phyloP scores from a whole-genome alignment of 2,113 vertebrate genomes.

The Ibidorhyncha struthersii region DNA sequence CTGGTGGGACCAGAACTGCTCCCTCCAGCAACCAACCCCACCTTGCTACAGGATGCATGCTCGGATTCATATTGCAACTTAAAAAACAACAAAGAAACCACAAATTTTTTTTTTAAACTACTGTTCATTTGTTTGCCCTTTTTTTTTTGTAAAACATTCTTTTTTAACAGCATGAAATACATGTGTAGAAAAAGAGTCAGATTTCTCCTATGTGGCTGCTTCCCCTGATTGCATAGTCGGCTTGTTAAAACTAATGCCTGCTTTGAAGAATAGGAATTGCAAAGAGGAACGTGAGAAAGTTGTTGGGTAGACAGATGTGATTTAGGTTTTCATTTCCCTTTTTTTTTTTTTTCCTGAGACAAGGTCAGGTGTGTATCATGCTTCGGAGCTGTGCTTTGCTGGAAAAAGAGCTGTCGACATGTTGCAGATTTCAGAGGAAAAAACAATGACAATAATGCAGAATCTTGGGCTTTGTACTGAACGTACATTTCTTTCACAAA shows the following conservation, averaged over 20 bases:
- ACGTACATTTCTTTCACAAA: neutral
- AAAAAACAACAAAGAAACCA: neutral
- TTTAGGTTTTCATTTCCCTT: neutral
- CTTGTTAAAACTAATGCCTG: neutral
- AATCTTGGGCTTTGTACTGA: neutral
- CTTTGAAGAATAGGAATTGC: neutral
- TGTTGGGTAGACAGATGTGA: neutral
- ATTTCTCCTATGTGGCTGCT: neutral
- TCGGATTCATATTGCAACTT: neutral
- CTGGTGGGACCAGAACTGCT: constrained; percentile 28
- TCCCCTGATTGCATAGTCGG: neutral
- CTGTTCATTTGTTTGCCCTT: neutral
- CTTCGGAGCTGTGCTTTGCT: neutral
- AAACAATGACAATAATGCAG: neutral
- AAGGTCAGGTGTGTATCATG: neutral
- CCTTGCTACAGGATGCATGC: neutral
- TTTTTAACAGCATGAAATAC: neutral
- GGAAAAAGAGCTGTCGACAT: neutral
- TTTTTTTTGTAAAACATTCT: neutral
- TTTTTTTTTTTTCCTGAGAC: neutral
- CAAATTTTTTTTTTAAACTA: neutral
- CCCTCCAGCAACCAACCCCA: constrained; percentile 22
- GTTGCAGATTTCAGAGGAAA: neutral
- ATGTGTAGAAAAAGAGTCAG: neutral
- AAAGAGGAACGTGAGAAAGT: constrained; percentile 5